These are phyloP conservation scores for Proisotoma minuta DNA, from an alignment of 2,888 invertebrate species.

Conservation along the genomic window DNA sequence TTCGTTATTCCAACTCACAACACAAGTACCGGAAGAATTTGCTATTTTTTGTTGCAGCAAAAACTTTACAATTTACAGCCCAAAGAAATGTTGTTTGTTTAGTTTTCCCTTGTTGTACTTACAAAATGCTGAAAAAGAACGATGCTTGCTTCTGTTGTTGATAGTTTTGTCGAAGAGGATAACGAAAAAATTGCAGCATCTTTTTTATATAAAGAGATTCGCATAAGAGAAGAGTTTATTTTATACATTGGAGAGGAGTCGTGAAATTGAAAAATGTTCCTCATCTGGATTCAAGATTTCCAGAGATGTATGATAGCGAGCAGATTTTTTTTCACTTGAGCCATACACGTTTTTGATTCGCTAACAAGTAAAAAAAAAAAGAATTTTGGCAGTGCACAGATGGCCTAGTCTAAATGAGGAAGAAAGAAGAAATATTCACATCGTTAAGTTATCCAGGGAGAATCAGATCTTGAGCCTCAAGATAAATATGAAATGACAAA, in stretches of 20 bases:
- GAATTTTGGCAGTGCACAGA: neutral
- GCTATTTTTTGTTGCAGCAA: neutral
- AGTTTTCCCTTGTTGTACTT: neutral
- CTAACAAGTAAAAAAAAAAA: neutral
- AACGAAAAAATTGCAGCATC: neutral
- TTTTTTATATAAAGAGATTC: neutral
- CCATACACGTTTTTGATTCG: too few relatives aligned
- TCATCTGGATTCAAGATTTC: neutral
- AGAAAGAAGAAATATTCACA: neutral
- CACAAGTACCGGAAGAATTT: neutral
- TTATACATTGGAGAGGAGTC: neutral
- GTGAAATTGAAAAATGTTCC: neutral
- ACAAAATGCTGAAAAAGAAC: too few relatives aligned
- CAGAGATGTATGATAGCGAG: neutral
- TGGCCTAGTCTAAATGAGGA: neutral
- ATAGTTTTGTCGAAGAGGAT: neutral
- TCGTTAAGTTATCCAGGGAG: too few relatives aligned
- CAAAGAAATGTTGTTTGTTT: neutral
- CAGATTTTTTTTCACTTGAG: neutral
- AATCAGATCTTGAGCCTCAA: too few relatives aligned
- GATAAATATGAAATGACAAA: too few relatives aligned
- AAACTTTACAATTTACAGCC: too few relatives aligned
- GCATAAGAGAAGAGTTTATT: neutral
- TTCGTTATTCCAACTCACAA: neutral
- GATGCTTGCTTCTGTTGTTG: neutral